Evolutionary conservation across 2,113 vertebrate species (phyloP).

Genomic region (Zapornia atra): DNA sequence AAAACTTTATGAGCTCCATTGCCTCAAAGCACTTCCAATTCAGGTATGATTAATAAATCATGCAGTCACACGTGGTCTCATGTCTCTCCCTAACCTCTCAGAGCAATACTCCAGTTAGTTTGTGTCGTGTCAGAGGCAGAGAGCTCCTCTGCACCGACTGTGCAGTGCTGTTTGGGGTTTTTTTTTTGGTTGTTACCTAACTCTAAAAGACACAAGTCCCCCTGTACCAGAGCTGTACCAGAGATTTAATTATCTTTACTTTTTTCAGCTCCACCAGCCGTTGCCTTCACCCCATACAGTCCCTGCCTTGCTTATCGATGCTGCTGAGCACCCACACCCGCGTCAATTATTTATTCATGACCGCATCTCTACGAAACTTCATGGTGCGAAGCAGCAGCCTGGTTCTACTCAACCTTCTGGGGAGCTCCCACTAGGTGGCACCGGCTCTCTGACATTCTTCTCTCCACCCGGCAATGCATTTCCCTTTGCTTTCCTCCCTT

Average conservation of each 20-base stretch:
- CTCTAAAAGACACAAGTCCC: neutral
- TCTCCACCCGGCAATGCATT: neutral
- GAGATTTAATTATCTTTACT: neutral
- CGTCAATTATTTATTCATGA: neutral
- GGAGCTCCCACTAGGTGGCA: constrained; percentile 66
- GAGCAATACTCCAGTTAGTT: neutral
- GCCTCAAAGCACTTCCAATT: constrained; percentile 1
- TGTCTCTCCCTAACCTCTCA: neutral
- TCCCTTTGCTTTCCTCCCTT: neutral
- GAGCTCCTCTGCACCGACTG: neutral
- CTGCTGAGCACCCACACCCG: neutral
- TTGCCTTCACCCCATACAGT: neutral
- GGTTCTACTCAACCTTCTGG: neutral
- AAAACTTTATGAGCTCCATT: constrained; percentile 38
- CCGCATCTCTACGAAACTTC: neutral
- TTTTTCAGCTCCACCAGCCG: neutral
- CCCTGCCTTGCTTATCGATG: neutral
- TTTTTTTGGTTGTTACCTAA: neutral
- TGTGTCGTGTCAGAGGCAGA: neutral
- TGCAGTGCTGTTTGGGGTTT: neutral
- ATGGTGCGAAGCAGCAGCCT: neutral
- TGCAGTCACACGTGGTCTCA: neutral
- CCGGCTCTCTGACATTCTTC: neutral
- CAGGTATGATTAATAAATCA: constrained; percentile 25
- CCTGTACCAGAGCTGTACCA: neutral